These are phyloP conservation scores for Plemyria rubiginata DNA, from an alignment of 2,888 invertebrate genomes.

Conservation along the genomic window DNA sequence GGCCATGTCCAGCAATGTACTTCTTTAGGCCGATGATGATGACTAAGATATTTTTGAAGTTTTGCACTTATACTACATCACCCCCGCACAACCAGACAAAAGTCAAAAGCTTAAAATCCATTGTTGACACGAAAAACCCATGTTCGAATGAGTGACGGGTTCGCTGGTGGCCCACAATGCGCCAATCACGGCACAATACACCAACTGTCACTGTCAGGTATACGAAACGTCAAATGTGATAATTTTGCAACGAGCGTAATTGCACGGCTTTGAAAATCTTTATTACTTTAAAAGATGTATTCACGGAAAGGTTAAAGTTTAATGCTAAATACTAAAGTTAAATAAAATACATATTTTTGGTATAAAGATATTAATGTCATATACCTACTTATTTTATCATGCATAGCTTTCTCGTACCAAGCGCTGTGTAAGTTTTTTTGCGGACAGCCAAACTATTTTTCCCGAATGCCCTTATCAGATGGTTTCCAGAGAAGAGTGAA, in stretches of 20 bases:
- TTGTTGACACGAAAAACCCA: slow-evolving; percentile 75
- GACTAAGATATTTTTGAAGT: not conserved
- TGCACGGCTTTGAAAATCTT: slow-evolving; percentile 24
- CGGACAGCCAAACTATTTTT: no score
- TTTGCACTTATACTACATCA: slow-evolving; percentile 30
- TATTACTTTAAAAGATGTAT: slow-evolving; percentile 5
- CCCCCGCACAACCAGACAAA: slow-evolving; percentile 20
- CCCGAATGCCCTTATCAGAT: no score
- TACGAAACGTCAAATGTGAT: slow-evolving; percentile 38
- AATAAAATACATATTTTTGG: no score
- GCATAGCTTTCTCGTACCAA: no score
- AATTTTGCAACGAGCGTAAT: slow-evolving; percentile 39
- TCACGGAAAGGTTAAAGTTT: not conserved
- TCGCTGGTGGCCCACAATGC: slow-evolving; percentile 65
- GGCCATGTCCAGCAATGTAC: no score
- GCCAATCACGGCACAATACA: slow-evolving; percentile 63
- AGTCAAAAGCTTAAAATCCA: slow-evolving; percentile 61
- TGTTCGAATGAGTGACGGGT: slow-evolving; percentile 69
- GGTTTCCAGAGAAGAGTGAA: no score
- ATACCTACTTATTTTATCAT: no score
- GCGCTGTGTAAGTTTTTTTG: no score
- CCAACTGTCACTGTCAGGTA: slow-evolving; percentile 51
- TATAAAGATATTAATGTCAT: no score
- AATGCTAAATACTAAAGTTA: no score
- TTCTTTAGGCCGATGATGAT: no score